These are phyloP conservation scores for Lepus europaeus DNA, from an alignment of 2,113 vertebrate genomes.

Conservation along the genomic window DNA sequence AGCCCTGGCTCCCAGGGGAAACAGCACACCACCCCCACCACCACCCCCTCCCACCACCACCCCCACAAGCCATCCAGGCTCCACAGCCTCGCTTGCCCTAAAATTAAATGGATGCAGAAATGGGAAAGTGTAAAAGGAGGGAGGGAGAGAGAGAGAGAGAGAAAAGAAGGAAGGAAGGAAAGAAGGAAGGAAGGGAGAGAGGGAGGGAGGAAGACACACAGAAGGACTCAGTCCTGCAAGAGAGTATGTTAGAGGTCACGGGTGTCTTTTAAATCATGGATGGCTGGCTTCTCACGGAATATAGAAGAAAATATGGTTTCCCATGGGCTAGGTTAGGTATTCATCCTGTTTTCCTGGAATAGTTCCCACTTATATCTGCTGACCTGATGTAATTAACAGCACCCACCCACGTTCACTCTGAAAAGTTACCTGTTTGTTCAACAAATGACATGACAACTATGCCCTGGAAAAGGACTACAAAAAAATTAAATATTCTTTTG, in stretches of 20 bases:
- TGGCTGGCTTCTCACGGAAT: background rate
- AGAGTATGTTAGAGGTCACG: background rate
- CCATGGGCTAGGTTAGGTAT: background rate
- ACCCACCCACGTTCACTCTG: background rate
- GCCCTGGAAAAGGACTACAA: background rate
- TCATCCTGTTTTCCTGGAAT: background rate
- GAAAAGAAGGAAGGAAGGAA: background rate
- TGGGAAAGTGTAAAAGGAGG: background rate
- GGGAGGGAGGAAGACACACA: background rate
- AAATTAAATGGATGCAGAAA: background rate
- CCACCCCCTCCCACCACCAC: no score
- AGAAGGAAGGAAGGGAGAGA: background rate
- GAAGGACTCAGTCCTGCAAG: background rate
- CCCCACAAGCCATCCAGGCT: background rate
- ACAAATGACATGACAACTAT: background rate
- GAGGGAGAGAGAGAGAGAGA: background rate
- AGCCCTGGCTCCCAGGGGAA: background rate
- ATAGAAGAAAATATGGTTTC: background rate
- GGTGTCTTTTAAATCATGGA: background rate
- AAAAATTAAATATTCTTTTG: constrained; percentile 13
- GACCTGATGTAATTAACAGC: background rate
- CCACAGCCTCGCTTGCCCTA: background rate
- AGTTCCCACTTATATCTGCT: background rate
- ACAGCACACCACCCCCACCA: background rate
- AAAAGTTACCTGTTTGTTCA: background rate